Conservation (phyloP, 2,797 vertebrate genomes). For the Coregonus suidteri region DNA sequence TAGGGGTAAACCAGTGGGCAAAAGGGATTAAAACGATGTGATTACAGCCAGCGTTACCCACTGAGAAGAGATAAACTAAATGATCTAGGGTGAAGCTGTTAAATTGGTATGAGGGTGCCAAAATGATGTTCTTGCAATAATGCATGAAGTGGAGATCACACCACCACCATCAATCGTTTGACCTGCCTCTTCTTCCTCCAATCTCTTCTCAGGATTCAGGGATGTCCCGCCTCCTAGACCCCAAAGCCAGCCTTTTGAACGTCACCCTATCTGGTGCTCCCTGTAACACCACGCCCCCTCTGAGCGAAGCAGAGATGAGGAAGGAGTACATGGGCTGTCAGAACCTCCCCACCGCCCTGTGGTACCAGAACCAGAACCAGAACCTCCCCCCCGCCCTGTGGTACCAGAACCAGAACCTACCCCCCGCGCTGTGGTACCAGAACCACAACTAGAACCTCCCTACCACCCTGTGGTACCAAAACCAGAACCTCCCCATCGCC, state of each 20-base stretch:
- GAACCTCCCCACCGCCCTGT: constrained; percentile 81
- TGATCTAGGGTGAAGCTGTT: no score
- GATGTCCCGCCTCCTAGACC: constrained; percentile 54
- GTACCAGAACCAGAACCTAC: no score
- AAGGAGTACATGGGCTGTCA: constrained; percentile 82
- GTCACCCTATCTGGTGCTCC: constrained; percentile 80
- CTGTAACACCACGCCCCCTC: constrained; percentile 76
- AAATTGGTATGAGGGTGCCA: not conserved
- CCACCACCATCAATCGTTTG: not conserved
- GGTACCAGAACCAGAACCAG: constrained; percentile 68
- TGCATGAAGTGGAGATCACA: no score
- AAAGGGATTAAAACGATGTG: no score
- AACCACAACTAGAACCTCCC: no score
- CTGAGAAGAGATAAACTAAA: no score
- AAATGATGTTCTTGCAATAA: not conserved
- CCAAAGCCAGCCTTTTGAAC: constrained; percentile 69
- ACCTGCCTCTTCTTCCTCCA: not conserved
- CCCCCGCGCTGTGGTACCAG: no score
- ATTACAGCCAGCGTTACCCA: no score
- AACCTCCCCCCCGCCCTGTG: no score
- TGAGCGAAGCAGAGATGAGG: constrained; percentile 75
- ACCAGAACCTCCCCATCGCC: no score
- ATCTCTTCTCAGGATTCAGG: constrained; percentile 51
- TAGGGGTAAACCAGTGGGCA: no score
- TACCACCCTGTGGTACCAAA: no score